phyloP scores from a whole-genome alignment of 1,140 invertebrate genomes.

The Temnothorax nylanderi region DNA sequence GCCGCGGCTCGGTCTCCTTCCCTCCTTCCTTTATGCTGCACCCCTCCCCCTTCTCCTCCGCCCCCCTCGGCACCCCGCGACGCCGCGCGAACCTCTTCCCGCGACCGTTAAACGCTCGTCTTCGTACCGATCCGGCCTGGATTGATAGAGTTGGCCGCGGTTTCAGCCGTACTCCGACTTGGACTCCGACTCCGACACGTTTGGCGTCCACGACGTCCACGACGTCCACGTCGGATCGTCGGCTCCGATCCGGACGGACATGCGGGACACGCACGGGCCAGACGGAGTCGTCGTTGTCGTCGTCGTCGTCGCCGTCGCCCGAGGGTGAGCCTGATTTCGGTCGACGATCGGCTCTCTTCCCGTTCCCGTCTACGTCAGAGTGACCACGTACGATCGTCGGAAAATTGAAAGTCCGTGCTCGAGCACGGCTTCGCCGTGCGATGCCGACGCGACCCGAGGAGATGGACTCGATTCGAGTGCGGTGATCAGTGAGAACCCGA shows the following conservation, averaged over 20 bases:
- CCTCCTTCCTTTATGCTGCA: constrained; percentile 14
- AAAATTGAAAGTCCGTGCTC: neutral
- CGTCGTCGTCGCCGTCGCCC: neutral
- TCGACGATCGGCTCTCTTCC: neutral
- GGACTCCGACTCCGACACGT: too few species aligned
- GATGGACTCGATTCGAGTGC: constrained; percentile 6
- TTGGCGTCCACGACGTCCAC: neutral
- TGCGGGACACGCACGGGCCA: neutral
- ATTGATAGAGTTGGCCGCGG: neutral
- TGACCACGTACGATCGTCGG: neutral
- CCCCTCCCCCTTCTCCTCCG: neutral
- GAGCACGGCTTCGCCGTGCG: too few species aligned
- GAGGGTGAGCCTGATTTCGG: neutral
- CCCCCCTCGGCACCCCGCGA: neutral
- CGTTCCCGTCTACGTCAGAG: neutral
- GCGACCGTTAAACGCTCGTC: constrained; percentile 31
- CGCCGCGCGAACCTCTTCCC: constrained; percentile 13
- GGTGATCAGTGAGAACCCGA: neutral
- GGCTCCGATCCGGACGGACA: neutral
- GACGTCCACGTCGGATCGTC: neutral
- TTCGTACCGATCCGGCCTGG: constrained; percentile 3
- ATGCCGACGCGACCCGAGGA: neutral
- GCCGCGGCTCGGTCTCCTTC: neutral
- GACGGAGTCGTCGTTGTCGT: neutral
- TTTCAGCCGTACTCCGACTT: neutral